Evolutionary conservation across 2,888 invertebrate genomes (phyloP), one percentile per base, ranked within the genome.

Genomic region (Miltochrista miniata): DNA sequence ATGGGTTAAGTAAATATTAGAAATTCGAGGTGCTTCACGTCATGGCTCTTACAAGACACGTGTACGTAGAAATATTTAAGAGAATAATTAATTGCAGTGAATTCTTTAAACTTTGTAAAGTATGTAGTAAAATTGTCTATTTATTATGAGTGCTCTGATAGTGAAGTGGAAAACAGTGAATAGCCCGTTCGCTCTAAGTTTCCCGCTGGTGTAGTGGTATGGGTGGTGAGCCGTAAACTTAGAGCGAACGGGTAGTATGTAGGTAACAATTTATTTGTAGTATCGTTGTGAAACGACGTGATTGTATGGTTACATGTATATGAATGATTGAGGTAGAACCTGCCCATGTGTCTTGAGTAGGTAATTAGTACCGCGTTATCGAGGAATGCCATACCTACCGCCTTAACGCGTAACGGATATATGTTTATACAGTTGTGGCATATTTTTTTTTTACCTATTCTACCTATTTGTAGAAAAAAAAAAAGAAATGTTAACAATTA

Each of bases 21-120:
- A 45, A 58, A 64, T 50, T 59, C 50, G 56, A 72, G 74, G 73
- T 76, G 76, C 71, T 72, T 68, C 58, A 67, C 66, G 70, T 73
- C 72, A 74, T 74, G 69, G 68, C 68, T 64, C 54, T 57, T 56
- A 54, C 50, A 60, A 56, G 59, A 56, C 56, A 58, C 52, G 64
- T 58, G 59, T 53, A 51, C 51, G 59, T 62, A 54, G 54, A 51
- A 42, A 54, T 50, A 54, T 18, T 51, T 55, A 50, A 59, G 59
- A 41, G 51, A 53, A 59, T n/a, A n/a, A n/a, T 50, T 58, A 50
- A 52, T 56, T 63, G 61, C 56, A 59, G 62, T 60, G 31, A 61
- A 60, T 57, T 56, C 52, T 49, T 66, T 64, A 56, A 61, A 60
- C 64, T 65, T 31, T 31, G 31, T 31, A 31, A 31, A 31, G 8